Conservation (phyloP, 2,888 invertebrate species). For the Drosophila fungiperda region DNA sequence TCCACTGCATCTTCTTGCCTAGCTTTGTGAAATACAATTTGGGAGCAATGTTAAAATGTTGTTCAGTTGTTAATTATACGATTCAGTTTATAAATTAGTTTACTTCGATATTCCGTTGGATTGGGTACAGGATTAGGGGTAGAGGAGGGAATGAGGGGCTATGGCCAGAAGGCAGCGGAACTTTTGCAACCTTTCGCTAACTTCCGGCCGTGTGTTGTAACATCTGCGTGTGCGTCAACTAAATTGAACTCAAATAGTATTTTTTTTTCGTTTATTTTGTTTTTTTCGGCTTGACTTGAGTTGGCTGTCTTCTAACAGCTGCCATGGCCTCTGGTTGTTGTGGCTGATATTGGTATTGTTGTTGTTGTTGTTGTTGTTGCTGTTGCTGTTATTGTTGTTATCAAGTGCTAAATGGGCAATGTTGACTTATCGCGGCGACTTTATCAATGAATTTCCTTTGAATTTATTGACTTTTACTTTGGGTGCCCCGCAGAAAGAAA, state of each 20-base stretch:
- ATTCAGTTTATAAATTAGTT: background rate
- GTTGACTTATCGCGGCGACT: slow-evolving; percentile 60
- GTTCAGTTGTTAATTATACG: background rate
- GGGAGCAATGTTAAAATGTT: background rate
- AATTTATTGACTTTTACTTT: slow-evolving; percentile 78
- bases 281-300: background rate
- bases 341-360: background rate
- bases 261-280: background rate
- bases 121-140: background rate
- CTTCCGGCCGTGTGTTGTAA: slow-evolving; percentile 75
- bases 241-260: slow-evolving; percentile 23
- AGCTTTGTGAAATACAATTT: background rate
- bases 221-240: slow-evolving; percentile 63
- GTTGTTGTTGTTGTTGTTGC: slow-evolving; percentile 3
- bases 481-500: slow-evolving; percentile 38
- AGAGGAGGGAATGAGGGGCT: background rate
- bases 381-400: slow-evolving; percentile 38
- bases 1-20: background rate
- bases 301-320: slow-evolving; percentile 55
- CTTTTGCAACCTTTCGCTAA: slow-evolving; percentile 75
- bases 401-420: slow-evolving; percentile 60
- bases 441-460: slow-evolving; percentile 77
- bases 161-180: slow-evolving; percentile 11
- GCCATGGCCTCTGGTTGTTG: slow-evolving; percentile 25
- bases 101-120: background rate